Evolutionary conservation across 2,888 invertebrate species (phyloP).

Genomic region (Lissonota sp.): DNA sequence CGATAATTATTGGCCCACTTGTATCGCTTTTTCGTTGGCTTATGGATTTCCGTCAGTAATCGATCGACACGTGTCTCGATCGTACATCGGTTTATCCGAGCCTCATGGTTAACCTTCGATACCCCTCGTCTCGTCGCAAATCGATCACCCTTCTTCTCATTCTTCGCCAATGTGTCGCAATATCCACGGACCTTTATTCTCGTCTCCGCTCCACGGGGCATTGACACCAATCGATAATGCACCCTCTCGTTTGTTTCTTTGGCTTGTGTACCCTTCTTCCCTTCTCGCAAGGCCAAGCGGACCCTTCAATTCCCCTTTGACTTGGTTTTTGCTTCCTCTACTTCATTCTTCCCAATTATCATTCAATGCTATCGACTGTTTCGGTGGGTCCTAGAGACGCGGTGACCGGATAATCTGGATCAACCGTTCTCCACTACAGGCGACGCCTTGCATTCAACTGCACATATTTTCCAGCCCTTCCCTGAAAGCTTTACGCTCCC

Average conservation of each 20-base stretch:
- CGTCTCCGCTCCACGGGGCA: conserved; percentile 63
- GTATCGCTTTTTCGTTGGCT: conserved; percentile 1
- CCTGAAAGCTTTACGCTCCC: background rate
- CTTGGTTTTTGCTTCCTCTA: background rate
- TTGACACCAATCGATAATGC: conserved; percentile 64
- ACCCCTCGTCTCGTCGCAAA: conserved; percentile 52
- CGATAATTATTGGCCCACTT: conserved; percentile 30
- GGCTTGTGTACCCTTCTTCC: conserved; percentile 14
- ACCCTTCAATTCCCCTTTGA: conserved; percentile 41
- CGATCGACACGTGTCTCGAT: conserved; percentile 52
- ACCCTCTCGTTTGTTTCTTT: conserved; percentile 32
- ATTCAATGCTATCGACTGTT: conserved; percentile 5
- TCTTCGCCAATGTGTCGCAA: conserved; percentile 44
- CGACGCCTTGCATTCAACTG: conserved; percentile 17
- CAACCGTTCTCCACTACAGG: conserved; percentile 14
- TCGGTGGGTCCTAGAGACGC: conserved; percentile 12
- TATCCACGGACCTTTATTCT: conserved; percentile 45
- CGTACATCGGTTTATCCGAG: too few relatives aligned
- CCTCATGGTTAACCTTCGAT: conserved; percentile 62
- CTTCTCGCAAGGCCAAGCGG: conserved; percentile 37
- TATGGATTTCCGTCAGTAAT: conserved; percentile 5
- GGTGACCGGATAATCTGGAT: background rate
- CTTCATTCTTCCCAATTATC: background rate
- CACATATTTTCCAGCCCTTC: background rate
- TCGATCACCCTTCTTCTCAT: conserved; percentile 59